Percentiles rank a stretch among this genome's conserved stretches.
Conservation (phyloP, 2,113 vertebrate genomes). For the Nerophis ophidion region DNA sequence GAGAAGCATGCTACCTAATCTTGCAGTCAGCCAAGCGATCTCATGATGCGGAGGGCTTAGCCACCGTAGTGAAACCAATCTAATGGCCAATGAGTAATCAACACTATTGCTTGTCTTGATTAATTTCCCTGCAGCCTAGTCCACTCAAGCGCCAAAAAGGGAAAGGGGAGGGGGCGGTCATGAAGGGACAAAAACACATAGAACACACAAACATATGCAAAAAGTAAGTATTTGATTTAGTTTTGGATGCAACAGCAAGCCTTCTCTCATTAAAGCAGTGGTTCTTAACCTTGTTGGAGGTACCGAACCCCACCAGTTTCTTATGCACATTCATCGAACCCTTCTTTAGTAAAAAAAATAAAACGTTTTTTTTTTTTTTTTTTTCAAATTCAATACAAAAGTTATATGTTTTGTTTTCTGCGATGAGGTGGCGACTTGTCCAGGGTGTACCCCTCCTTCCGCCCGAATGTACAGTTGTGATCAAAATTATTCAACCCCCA, state of each 20-base stretch:
- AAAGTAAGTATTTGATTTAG: slow-evolving; percentile 58
- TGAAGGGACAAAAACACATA: slow-evolving; percentile 16
- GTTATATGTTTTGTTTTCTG: no score
- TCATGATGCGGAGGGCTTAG: slow-evolving; percentile 76
- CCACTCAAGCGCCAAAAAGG: slow-evolving; percentile 39
- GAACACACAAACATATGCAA: slow-evolving; percentile 39
- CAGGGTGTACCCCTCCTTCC: no score
- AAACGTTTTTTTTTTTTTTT: no score
- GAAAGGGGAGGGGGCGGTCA: neutral
- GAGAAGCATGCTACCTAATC: slow-evolving; percentile 74
- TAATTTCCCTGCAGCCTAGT: slow-evolving; percentile 61
- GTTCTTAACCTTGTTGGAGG: no score
- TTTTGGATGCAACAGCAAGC: slow-evolving; percentile 50
- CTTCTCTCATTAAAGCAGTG: slow-evolving; percentile 52
- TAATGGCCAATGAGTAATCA: slow-evolving; percentile 81
- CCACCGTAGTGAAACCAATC: slow-evolving; percentile 75
- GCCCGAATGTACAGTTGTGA: no score
- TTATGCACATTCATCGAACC: no score
- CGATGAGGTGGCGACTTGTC: no score
- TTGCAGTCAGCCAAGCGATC: slow-evolving; percentile 73
- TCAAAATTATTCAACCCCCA: no score
- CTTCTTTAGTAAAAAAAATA: no score
- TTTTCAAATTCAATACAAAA: no score
- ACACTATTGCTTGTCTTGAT: slow-evolving; percentile 78
- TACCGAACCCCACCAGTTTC: no score